Percentiles rank a stretch among this genome's conserved stretches.
These are phyloP conservation scores for Exocentrus adspersus DNA, from an alignment of 2,888 invertebrate genomes.

Conservation along the genomic window DNA sequence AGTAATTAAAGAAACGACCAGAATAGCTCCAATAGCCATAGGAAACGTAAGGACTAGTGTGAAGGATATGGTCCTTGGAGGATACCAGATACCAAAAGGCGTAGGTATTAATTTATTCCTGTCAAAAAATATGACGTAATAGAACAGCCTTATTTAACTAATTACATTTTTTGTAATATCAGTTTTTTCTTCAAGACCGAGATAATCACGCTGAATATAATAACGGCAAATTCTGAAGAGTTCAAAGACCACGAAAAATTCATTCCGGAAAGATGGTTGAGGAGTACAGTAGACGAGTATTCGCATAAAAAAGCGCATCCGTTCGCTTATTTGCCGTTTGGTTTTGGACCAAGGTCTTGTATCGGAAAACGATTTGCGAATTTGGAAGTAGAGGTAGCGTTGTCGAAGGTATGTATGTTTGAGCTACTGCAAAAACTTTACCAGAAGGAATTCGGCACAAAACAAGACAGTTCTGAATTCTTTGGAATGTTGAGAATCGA, in stretches of 20 bases:
- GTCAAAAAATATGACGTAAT: too few relatives aligned
- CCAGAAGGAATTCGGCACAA: too few relatives aligned
- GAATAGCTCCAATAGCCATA: constrained; percentile 57
- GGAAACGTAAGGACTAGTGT: constrained; percentile 48
- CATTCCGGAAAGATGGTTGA: constrained; percentile 55
- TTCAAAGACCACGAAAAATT: constrained; percentile 48
- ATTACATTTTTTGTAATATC: background rate
- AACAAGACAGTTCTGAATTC: too few relatives aligned
- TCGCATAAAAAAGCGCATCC: constrained; percentile 62
- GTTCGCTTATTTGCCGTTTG: constrained; percentile 74
- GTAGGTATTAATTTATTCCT: too few relatives aligned
- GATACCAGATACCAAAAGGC: constrained; percentile 57
- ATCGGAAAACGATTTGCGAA: constrained; percentile 78
- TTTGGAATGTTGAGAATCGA: too few relatives aligned
- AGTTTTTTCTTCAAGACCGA: constrained; percentile 39
- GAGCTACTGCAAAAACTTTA: too few relatives aligned
- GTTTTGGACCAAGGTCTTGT: constrained; percentile 75
- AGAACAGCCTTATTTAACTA: too few relatives aligned
- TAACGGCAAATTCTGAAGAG: constrained; percentile 31
- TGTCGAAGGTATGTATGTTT: constrained; percentile 48
- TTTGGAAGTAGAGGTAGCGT: constrained; percentile 63
- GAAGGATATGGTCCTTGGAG: constrained; percentile 57
- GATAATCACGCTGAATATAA: constrained; percentile 31
- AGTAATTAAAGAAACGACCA: constrained; percentile 71
- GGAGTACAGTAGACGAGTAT: constrained; percentile 41